Evolutionary conservation across 2,888 invertebrate species (phyloP).

Genomic region (Ormyrus thymus): DNA sequence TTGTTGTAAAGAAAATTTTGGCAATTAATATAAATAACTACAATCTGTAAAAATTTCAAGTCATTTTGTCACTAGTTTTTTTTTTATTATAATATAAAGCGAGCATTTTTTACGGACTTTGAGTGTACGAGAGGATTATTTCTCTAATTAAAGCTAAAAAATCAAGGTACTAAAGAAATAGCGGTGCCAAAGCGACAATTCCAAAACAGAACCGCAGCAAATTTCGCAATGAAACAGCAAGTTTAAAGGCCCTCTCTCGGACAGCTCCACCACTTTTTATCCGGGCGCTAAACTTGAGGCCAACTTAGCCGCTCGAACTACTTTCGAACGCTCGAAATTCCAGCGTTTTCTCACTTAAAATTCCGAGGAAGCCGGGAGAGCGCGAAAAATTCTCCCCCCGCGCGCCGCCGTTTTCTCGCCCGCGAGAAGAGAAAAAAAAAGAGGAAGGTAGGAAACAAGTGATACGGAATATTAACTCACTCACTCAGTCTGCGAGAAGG

Average conservation of each 20-base stretch:
- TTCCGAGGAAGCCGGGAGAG: slow-evolving; percentile 14
- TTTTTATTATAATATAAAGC: too few species aligned
- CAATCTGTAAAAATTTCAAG: too few species aligned
- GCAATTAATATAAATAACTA: too few species aligned
- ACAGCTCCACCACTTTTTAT: too few species aligned
- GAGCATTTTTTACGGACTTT: too few species aligned
- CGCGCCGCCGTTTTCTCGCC: not conserved
- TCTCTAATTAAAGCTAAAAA: too few species aligned
- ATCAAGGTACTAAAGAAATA: too few species aligned
- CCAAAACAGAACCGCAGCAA: not conserved
- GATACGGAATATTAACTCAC: slow-evolving; percentile 37
- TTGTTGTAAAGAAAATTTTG: too few species aligned
- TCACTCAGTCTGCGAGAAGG: slow-evolving; percentile 41
- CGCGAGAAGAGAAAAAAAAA: too few species aligned
- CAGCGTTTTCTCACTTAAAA: slow-evolving; percentile 16
- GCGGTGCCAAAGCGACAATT: not conserved
- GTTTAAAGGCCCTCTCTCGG: not conserved
- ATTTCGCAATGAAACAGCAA: not conserved
- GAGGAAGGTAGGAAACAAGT: not conserved
- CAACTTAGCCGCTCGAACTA: slow-evolving; percentile 1
- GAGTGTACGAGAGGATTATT: too few species aligned
- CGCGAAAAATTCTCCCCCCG: not conserved
- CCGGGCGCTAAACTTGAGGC: too few species aligned
- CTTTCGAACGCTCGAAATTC: not conserved
- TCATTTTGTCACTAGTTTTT: too few species aligned